phyloP scores from a whole-genome alignment of 2,888 invertebrate species.

The Drepanosiphum platanoidis region DNA sequence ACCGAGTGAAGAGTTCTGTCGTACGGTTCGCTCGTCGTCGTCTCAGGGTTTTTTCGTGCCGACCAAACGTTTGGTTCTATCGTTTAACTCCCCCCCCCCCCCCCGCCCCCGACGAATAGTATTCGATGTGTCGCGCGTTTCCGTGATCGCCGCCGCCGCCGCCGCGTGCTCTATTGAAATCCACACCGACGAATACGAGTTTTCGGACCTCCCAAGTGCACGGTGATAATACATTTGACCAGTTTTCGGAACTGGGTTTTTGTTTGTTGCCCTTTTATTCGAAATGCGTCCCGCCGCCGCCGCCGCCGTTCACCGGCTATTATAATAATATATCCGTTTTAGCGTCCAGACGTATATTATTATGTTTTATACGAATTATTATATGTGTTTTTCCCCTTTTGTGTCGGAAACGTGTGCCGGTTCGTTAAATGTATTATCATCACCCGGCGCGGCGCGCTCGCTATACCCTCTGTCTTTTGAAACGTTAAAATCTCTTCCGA shows the following conservation, averaged over 20 bases:
- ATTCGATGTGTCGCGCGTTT: not conserved
- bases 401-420: constrained; percentile 10
- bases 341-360: not conserved
- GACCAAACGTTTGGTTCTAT: not conserved
- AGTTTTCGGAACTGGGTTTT: constrained; percentile 2
- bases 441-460: too few species aligned
- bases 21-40: not conserved
- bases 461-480: not conserved
- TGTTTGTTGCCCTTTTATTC: constrained; percentile 5
- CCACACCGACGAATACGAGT: not conserved
- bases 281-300: not conserved
- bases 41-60: not conserved
- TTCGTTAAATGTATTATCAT: constrained; percentile 35
- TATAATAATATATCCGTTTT: not conserved
- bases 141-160: not conserved
- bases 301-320: too few species aligned
- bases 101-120: too few species aligned
- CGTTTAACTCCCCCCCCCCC: not conserved
- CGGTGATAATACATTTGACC: not conserved
- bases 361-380: constrained; percentile 13
- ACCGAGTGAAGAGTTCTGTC: too few species aligned
- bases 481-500: constrained; percentile 21
- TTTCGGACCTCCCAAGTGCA: not conserved
- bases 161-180: not conserved
- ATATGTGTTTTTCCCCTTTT: not conserved